Base-by-base conservation (phyloP, 2,797 vertebrate genomes). In the Bovichtus variegatus region DNA sequence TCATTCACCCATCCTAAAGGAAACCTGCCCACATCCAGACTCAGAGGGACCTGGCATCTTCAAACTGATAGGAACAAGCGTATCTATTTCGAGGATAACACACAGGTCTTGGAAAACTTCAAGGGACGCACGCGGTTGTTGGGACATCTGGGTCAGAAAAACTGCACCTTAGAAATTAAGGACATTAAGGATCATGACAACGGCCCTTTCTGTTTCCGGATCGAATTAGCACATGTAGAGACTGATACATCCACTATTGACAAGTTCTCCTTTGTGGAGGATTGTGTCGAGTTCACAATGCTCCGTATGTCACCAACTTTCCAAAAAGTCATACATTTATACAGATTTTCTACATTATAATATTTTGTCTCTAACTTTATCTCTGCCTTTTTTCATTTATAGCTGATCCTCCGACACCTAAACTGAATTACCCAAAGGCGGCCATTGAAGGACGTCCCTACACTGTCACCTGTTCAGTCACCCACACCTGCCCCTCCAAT, bases 131-230 rank as follows among this genome's bases (percentile, higher is more conserved):
- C 93, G 70, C 2, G 0, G 53, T 6, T 94, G 25, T 3, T 91
- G 71, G 93, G 92, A 49, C 0, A 9, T 0, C 53, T 94, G 57
- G 83, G 79, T 2, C 2, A 83, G 0, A 21, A 38, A 0, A 93
- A 93, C 87, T 95, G 93, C 85, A 85, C 87, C 9, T 78, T 95
- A 78, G 84, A 93, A 81, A 90, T 94, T 0, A 65, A 0, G 7
- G 0, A 62, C 0, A 0, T 95, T 13, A 91, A 13, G 71, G 16
- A 85, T 53, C 77, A 90, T 8, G 92, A 95, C 80, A 77, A 79
- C 0, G 85, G 91, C 0, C 88, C 90, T 2, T 95, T 82, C 80
- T 94, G 93, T 78, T 94, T 94, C 82, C 63, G 87, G 0, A 23
- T 80, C 16, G 86, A 93, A 74, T 47, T 88, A 0, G 59, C 62